phyloP scores from a whole-genome alignment of 2,888 invertebrate species.

The Acleris literana region DNA sequence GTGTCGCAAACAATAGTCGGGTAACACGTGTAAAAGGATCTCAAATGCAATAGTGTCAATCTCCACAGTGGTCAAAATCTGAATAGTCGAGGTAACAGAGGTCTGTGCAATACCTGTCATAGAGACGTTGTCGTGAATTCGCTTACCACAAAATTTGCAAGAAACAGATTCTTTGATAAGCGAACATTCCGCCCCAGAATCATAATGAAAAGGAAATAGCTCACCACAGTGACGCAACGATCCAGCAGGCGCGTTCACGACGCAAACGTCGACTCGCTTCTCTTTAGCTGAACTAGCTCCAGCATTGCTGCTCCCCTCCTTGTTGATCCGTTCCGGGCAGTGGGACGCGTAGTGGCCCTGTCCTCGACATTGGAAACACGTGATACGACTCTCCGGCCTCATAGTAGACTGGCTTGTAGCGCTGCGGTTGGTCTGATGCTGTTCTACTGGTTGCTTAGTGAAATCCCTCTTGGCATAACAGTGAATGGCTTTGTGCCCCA shows the following conservation, averaged over 20 bases:
- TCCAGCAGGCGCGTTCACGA: neutral
- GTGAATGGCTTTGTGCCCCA: neutral
- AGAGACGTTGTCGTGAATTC: constrained; percentile 16
- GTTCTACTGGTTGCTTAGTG: neutral
- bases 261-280: constrained; percentile 12
- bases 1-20: constrained; percentile 13
- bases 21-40: constrained; percentile 31
- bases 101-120: constrained; percentile 34
- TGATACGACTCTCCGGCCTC: neutral
- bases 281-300: neutral
- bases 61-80: constrained; percentile 12
- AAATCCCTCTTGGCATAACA: neutral
- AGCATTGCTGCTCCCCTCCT: neutral
- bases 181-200: constrained; percentile 43
- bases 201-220: constrained; percentile 39
- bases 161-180: constrained; percentile 38
- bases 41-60: constrained; percentile 11
- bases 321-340: constrained; percentile 1
- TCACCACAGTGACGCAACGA: constrained; percentile 35
- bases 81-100: constrained; percentile 33
- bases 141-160: constrained; percentile 36
- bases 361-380: constrained; percentile 1
- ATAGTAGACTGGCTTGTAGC: neutral
- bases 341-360: constrained; percentile 20
- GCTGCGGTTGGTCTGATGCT: neutral